Conservation (phyloP, 2,888 invertebrate species). For the Drosophila borborema region DNA sequence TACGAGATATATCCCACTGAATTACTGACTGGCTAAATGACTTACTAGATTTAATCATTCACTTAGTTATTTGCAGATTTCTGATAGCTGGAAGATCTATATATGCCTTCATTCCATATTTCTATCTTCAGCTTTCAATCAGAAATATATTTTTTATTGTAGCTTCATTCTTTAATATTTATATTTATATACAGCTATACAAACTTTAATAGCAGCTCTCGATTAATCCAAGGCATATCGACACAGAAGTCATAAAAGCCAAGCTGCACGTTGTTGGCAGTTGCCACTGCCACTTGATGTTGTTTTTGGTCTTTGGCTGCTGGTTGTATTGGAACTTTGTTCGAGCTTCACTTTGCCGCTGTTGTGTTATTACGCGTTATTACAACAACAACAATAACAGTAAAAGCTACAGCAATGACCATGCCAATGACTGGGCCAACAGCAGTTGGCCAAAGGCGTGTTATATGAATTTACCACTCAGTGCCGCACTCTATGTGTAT, state of each 20-base stretch:
- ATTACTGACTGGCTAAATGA: too few species aligned
- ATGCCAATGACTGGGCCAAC: conserved; percentile 48
- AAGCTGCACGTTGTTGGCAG: conserved; percentile 63
- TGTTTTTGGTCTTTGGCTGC: conserved; percentile 56
- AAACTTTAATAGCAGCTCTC: conserved; percentile 42
- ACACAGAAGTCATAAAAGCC: conserved; percentile 60
- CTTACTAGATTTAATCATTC: too few species aligned
- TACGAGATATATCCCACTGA: neutral
- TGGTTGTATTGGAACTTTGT: conserved; percentile 63
- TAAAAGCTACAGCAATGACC: conserved; percentile 26
- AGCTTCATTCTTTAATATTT: neutral
- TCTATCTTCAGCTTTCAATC: neutral
- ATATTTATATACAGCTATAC: neutral
- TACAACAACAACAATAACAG: conserved; percentile 56
- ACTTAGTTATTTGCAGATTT: too few species aligned
- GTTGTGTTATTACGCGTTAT: conserved; percentile 72
- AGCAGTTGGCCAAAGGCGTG: conserved; percentile 61
- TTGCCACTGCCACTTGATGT: conserved; percentile 40
- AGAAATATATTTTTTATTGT: neutral
- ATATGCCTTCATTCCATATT: neutral
- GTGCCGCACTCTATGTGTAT: conserved; percentile 25
- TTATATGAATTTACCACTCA: conserved; percentile 32
- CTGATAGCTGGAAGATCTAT: too few species aligned
- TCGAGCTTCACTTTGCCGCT: conserved; percentile 38
- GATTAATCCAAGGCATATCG: conserved; percentile 23